phyloP scores from a whole-genome alignment of 2,888 invertebrate genomes.

The Standfussiana lucernea region DNA sequence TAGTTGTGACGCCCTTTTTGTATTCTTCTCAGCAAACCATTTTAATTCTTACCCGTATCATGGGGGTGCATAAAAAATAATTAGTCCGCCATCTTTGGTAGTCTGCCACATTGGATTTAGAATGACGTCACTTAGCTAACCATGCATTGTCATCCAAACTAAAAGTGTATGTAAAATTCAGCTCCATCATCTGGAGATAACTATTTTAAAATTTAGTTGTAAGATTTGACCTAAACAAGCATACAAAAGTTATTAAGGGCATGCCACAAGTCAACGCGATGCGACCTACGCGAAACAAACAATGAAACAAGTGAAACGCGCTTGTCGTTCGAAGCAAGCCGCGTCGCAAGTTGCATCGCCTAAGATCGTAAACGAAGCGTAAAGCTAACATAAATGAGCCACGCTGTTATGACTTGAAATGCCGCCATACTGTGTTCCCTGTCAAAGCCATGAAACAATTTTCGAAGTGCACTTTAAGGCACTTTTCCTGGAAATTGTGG shows the following conservation, averaged over 20 bases:
- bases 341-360: neutral
- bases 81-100: too few species aligned
- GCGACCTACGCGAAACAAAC: neutral
- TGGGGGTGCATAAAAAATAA: too few species aligned
- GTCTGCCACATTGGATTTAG: too few species aligned
- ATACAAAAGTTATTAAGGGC: neutral
- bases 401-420: conserved; percentile 1
- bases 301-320: neutral
- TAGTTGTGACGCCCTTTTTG: too few species aligned
- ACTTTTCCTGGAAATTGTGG: conserved; percentile 23
- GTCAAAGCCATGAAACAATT: conserved; percentile 31
- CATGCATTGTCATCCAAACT: neutral
- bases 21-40: too few species aligned
- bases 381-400: conserved; percentile 13
- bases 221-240: neutral
- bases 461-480: conserved; percentile 23
- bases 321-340: neutral
- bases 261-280: neutral
- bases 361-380: neutral
- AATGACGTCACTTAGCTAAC: neutral
- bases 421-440: conserved; percentile 7
- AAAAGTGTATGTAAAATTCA: neutral
- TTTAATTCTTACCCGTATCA: neutral
- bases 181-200: neutral
- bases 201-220: neutral